phyloP scores from a whole-genome alignment of 2,888 invertebrate genomes.

The Ephialtes manifestator region DNA sequence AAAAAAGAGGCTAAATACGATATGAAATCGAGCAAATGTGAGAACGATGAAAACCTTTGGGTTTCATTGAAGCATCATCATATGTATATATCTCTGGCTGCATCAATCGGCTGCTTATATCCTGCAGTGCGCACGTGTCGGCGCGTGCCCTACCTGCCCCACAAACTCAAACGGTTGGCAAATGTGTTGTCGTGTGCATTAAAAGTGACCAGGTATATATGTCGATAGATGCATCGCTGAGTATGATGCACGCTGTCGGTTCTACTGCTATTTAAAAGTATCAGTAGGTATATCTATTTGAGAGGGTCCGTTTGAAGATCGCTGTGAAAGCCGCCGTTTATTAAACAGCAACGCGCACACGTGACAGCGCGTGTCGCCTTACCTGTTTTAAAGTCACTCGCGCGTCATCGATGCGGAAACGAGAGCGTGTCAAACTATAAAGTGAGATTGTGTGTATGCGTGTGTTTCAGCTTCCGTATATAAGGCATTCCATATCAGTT shows the following conservation, averaged over 20 bases:
- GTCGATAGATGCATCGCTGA: conserved; percentile 41
- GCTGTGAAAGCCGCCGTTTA: conserved; percentile 31
- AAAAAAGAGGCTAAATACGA: neutral
- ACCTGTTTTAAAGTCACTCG: conserved; percentile 80
- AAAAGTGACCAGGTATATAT: conserved; percentile 30
- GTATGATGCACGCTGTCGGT: conserved; percentile 27
- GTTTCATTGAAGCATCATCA: conserved; percentile 13
- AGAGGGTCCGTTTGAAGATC: conserved; percentile 49
- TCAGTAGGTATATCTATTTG: conserved; percentile 16
- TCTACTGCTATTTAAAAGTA: conserved; percentile 15
- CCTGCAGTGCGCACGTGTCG: conserved; percentile 63
- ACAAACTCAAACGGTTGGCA: conserved; percentile 26
- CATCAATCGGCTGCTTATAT: conserved; percentile 21
- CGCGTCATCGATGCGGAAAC: conserved; percentile 65
- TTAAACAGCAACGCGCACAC: conserved; percentile 72
- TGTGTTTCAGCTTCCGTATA: too few species aligned
- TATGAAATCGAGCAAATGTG: neutral
- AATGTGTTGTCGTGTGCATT: conserved; percentile 9
- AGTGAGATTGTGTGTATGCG: neutral
- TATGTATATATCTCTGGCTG: conserved; percentile 32
- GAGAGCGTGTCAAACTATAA: conserved; percentile 49
- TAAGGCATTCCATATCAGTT: too few species aligned
- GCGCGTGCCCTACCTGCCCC: conserved; percentile 65
- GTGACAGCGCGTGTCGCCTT: conserved; percentile 77
- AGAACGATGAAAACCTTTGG: conserved; percentile 44